Conservation (phyloP, 2,888 invertebrate species). For the Hirtodrosophila confusa region DNA sequence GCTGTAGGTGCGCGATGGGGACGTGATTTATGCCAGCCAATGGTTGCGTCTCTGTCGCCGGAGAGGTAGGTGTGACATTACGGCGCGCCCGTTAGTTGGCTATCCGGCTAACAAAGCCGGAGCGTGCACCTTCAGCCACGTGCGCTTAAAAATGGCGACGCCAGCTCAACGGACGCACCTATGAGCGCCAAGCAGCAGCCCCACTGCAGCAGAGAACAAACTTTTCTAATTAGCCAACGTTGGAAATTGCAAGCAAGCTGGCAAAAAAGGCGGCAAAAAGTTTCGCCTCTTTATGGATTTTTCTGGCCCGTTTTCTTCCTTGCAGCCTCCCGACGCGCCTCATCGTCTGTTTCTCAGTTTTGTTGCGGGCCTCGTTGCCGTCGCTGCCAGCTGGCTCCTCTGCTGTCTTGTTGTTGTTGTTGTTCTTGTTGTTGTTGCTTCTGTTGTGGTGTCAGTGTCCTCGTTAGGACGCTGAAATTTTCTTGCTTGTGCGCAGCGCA, state of each 20-base stretch:
- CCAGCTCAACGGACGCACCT: slow-evolving; percentile 56
- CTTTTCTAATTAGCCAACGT: slow-evolving; percentile 81
- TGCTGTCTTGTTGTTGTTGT: slow-evolving; percentile 1
- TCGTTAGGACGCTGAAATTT: slow-evolving; percentile 67
- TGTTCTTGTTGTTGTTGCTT: slow-evolving; percentile 22
- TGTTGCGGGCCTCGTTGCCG: slow-evolving; percentile 17
- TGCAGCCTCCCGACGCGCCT: slow-evolving; percentile 12
- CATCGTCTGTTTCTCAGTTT: slow-evolving; percentile 14
- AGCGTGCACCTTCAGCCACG: slow-evolving; percentile 58
- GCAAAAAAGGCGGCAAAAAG: slow-evolving; percentile 40
- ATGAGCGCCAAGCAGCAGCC: slow-evolving; percentile 54
- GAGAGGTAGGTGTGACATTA: slow-evolving; percentile 82
- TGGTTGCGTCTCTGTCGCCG: slow-evolving; percentile 83
- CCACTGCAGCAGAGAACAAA: slow-evolving; percentile 38
- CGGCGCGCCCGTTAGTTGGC: slow-evolving; percentile 60
- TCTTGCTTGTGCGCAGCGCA: slow-evolving; percentile 75
- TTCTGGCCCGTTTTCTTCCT: slow-evolving; percentile 44
- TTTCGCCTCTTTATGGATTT: slow-evolving; percentile 79
- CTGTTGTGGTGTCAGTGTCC: slow-evolving; percentile 75
- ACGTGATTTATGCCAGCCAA: slow-evolving; percentile 84
- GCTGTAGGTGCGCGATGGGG: slow-evolving; percentile 59
- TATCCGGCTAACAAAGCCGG: slow-evolving; percentile 41
- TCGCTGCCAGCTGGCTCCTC: slow-evolving; percentile 48
- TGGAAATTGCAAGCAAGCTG: slow-evolving; percentile 35
- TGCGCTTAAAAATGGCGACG: slow-evolving; percentile 74